Evolutionary conservation across 1,140 invertebrate species (phyloP), one percentile per base, ranked within the genome.

Genomic region (Diabrotica undecimpunctata): DNA sequence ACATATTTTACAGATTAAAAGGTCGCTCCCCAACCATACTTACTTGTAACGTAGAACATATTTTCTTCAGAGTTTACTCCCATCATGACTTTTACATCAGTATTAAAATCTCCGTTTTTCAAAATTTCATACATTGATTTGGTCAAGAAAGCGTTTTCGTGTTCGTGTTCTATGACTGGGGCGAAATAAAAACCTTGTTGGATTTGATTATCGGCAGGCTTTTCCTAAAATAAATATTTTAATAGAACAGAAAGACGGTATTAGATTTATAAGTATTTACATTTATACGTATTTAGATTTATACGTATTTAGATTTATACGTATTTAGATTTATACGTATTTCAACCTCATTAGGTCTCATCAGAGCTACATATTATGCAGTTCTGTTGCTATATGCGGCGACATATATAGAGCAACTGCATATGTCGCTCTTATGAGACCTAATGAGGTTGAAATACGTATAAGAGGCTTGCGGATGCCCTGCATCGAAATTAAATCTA

Each of bases 121-220:
- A 64, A 64, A 38, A 14, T 61, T 54, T 60, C 64, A 14, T 64
- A 61, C 54, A 67, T 66, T 8, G 35, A 8, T 53, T 64, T 25
- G 4, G 69, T 70, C 7, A 70, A 37, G 37, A 70, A 70, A 5
- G 69, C 66, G 54, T 50, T 51, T 38, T 64, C 61, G 36, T 60
- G 54, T 58, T 68, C 61, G 13, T 50, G 52, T 46, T 70, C 69
- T 7, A 70, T 52, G n/a, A 70, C 69, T 50, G 69, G 66, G 1
- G 66, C 65, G 36, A 65, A 70, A 39, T 61, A 70, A 56, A 70
- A 70, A 6, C 69, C 69, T 58, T 70, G 65, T 7, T 61, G 62
- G n/a, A 70, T 59, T 14, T 68, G 66, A 8, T 50, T 25, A 37
- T 61, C 41, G 4, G 41, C 8, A 8, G 59, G 41, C 7, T 61